Conservation (phyloP, 2,113 vertebrate species). For the Eonycteris spelaea region DNA sequence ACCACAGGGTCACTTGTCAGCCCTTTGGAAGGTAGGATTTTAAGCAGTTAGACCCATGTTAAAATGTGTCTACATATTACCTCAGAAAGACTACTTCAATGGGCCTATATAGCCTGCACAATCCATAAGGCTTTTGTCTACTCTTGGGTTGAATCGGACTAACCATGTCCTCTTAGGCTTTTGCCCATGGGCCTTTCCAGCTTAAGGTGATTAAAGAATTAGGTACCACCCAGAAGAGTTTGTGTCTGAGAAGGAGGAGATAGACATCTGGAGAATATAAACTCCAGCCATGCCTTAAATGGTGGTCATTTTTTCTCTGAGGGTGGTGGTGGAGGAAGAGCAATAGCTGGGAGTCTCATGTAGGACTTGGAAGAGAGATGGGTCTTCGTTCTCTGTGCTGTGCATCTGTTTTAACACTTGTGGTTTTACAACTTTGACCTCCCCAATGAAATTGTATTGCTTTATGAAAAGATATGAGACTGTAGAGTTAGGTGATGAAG, state of each 20-base stretch:
- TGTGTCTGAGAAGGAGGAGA: background rate
- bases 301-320: background rate
- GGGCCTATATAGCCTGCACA: background rate
- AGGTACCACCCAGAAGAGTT: background rate
- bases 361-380: background rate
- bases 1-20: background rate
- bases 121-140: background rate
- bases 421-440: background rate
- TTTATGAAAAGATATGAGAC: background rate
- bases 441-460: background rate
- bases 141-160: background rate
- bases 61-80: background rate
- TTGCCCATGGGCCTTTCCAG: background rate
- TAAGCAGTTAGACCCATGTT: background rate
- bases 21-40: background rate
- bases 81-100: background rate
- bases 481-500: background rate
- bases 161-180: background rate
- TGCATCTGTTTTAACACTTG: background rate
- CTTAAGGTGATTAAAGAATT: background rate
- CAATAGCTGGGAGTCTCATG: background rate
- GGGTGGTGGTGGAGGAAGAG: background rate
- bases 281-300: background rate
- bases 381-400: background rate
- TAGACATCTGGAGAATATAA: background rate